Percentiles rank a stretch among this genome's conserved stretches.
Conservation (phyloP, 2,113 vertebrate species). For the Platysteira castanea region DNA sequence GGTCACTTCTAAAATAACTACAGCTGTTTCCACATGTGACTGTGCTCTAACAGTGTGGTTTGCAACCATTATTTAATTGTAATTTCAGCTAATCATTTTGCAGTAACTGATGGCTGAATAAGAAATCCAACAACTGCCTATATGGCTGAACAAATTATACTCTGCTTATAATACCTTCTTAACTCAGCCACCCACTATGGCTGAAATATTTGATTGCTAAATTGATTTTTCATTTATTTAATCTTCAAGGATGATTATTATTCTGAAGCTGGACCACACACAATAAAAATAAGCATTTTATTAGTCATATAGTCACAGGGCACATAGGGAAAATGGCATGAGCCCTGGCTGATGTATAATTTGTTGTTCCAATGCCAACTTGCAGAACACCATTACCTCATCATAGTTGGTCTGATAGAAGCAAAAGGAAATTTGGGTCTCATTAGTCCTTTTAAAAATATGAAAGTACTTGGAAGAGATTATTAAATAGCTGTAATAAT, state of each 20-base stretch:
- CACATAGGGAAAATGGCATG: not conserved
- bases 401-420: not conserved
- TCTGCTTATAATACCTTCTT: slow-evolving; percentile 6
- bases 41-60: not conserved
- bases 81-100: slow-evolving; percentile 29
- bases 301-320: slow-evolving; percentile 27
- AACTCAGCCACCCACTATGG: slow-evolving; percentile 29
- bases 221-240: slow-evolving; percentile 67
- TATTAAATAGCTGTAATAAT: not conserved
- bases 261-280: slow-evolving; percentile 47
- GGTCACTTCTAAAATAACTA: not conserved
- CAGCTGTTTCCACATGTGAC: not conserved
- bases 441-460: not conserved
- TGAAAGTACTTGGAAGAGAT: not conserved
- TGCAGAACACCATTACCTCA: slow-evolving; percentile 10
- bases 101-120: slow-evolving; percentile 5
- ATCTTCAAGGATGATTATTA: slow-evolving; percentile 38
- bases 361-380: slow-evolving; percentile 30
- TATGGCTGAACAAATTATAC: slow-evolving; percentile 23
- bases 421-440: not conserved
- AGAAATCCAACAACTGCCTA: slow-evolving; percentile 23
- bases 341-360: not conserved
- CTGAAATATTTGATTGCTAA: slow-evolving; percentile 49
- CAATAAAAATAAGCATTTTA: slow-evolving; percentile 49
- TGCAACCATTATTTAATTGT: not conserved